Base-by-base conservation (phyloP, 2,888 invertebrate genomes). In the Mongoloraphidia duomilia region DNA sequence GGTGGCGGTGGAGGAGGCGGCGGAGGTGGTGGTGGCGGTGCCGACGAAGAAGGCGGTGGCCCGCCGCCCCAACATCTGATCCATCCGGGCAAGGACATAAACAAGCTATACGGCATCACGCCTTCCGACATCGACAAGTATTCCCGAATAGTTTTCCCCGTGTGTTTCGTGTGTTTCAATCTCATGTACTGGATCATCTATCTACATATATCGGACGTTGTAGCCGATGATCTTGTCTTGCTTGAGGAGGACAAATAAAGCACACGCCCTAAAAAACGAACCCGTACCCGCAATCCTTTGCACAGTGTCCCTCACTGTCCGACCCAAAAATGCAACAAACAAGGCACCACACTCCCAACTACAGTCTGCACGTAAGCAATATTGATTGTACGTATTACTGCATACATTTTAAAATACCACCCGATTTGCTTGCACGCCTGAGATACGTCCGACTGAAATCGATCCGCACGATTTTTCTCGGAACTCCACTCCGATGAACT, bases 81-180 rank as follows among this genome's bases (percentile, higher is more conserved):
- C 63, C 89, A 87, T 71, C 88, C 89, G 55, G 86, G 84, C 66
- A 92, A 91, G 78, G 89, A 90, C 69, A 87, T 90, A 71, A 90
- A 88, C 78, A 90, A 90, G 70, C 75, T 91, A 60, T 80, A 86
- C 71, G 90, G 88, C 62, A 87, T 92, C 69, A 92, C 92, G 61
- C 94, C 94, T 52, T 94, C 94, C 67, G 95, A 94, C 73, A 97
- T 97, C 71, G 97, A 97, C 80, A 96, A 96, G 75, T 96, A 96
- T 70, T 95, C 96, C 54, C 84, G 97, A 65, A 92, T 96, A 71
- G 86, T 95, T 63, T 98, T 98, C 71, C 97, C 97, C 49, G 90
- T 95, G 62, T 91, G 95, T 75, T 97, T 97, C 77, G 88, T 96
- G 57, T 89, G 95, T 73, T 97, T 97, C 80, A 97, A 97, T 74